These are phyloP conservation scores for Cirrhinus mrigala DNA, from an alignment of 2,797 vertebrate species.

Conservation along the genomic window DNA sequence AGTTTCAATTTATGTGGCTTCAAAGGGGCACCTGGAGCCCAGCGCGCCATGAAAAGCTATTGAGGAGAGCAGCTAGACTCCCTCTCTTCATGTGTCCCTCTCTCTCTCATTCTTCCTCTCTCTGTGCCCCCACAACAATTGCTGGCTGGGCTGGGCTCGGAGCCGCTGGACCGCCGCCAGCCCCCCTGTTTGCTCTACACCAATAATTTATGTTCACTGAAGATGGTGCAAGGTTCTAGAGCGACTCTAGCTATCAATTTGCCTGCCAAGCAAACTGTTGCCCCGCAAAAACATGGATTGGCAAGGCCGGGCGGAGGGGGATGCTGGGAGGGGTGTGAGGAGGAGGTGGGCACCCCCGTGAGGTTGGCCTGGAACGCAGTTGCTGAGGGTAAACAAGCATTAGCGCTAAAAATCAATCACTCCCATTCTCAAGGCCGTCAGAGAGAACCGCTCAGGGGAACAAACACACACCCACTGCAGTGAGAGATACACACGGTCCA, in stretches of 20 bases:
- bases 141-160: constrained; percentile 82
- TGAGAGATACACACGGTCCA: constrained; percentile 39
- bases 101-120: constrained; percentile 68
- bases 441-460: constrained; percentile 45
- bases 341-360: constrained; percentile 74
- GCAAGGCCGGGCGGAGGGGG: constrained; percentile 63
- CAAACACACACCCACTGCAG: constrained; percentile 54
- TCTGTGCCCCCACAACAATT: constrained; percentile 85
- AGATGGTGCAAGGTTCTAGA: constrained; percentile 90
- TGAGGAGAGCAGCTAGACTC: constrained; percentile 71
- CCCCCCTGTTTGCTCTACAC: constrained; percentile 90
- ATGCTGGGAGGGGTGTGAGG: constrained; percentile 54
- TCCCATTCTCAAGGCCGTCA: constrained; percentile 70
- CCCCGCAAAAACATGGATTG: constrained; percentile 73
- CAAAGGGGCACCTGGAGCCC: constrained; percentile 79
- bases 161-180: constrained; percentile 83
- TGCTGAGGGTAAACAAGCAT: constrained; percentile 80
- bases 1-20: constrained; percentile 86
- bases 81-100: constrained; percentile 65
- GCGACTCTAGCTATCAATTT: constrained; percentile 85
- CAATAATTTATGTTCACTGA: constrained; percentile 93
- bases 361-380: constrained; percentile 79
- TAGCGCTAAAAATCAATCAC: constrained; percentile 85
- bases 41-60: constrained; percentile 79
- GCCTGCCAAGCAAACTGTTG: constrained; percentile 85